Base-by-base conservation (phyloP, 1,140 invertebrate genomes). In the Dolichoris vasculosae region DNA sequence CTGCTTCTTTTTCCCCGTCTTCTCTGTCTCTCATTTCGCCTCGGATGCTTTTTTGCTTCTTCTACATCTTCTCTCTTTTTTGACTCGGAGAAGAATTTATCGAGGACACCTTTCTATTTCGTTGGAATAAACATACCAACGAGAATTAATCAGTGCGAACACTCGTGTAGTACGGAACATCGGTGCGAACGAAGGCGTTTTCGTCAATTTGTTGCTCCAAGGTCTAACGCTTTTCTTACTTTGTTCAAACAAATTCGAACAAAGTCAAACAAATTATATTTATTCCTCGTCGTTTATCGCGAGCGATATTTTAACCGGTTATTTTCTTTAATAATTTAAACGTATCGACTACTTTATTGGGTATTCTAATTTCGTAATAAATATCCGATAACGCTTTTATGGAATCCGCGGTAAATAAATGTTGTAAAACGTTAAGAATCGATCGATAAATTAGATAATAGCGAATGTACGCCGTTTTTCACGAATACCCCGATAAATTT, bases 11-110 rank as follows among this genome's bases (percentile, higher is more conserved):
- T 84, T 87, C 83, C 86, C 88, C 82, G 83, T 90, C 59, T 71
- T 30, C 82, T 81, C 59, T 82, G 64, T 84, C 64, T 59, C 69
- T 86, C 81, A 59, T 84, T 84, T 83, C 76, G 43, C 59, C 32
- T 26, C 26, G 38, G n/a, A 63, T 32, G n/a, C 51, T 51, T 86
- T 75, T 81, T 55, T 84, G 9, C 77, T 63, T 63, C 32, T 43
- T 63, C 46, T 71, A 35, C 82, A 73, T 40, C 38, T 73, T 55
- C 55, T 35, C n/a, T 32, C 40, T 67, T 77, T 43, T 69, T 35
- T 51, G 23, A 20, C 67, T 71, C 78, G 46, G 85, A 76, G 71
- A 88, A 88, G 85, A 85, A 89, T 90, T 90, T 90, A 90, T 88
- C 88, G 87, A 90, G 87, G 88, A 86, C 88, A 85, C 84, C 75